Percentiles rank a stretch among this genome's conserved stretches.
phyloP scores from a whole-genome alignment of 2,797 vertebrate species.

The Odontamblyopus rebecca region DNA sequence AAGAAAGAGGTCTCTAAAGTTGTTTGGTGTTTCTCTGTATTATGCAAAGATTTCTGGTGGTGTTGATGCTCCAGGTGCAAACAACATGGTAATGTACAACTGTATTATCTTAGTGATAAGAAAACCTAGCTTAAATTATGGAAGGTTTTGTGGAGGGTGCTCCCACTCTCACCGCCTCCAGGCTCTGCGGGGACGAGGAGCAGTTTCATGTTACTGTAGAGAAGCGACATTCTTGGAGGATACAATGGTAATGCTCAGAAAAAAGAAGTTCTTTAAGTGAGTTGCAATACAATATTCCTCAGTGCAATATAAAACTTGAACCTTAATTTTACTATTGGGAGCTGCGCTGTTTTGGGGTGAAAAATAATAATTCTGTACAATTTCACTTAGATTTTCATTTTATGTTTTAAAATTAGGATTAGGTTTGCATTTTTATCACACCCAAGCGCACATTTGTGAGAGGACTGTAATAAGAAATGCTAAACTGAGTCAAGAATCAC shows the following conservation, averaged over 20 bases:
- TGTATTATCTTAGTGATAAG: conserved; percentile 7
- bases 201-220: neutral
- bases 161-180: conserved; percentile 6
- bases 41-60: conserved; percentile 18
- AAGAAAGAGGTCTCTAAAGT: conserved; percentile 16
- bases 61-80: conserved; percentile 20
- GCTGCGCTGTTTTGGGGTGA: neutral
- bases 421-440: too few relatives aligned
- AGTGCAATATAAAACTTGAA: neutral
- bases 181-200: conserved; percentile 5
- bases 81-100: neutral
- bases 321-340: neutral
- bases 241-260: neutral
- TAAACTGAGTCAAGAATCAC: too few relatives aligned
- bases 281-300: neutral
- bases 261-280: neutral
- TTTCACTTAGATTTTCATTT: too few relatives aligned
- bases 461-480: too few relatives aligned
- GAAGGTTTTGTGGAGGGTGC: conserved; percentile 4
- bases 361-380: neutral
- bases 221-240: neutral
- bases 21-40: conserved; percentile 19
- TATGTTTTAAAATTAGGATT: too few relatives aligned
- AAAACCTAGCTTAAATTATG: neutral
- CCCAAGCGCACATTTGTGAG: too few relatives aligned